Evolutionary conservation across 2,888 invertebrate species (phyloP).

Genomic region (Meghimatium bilineatum): DNA sequence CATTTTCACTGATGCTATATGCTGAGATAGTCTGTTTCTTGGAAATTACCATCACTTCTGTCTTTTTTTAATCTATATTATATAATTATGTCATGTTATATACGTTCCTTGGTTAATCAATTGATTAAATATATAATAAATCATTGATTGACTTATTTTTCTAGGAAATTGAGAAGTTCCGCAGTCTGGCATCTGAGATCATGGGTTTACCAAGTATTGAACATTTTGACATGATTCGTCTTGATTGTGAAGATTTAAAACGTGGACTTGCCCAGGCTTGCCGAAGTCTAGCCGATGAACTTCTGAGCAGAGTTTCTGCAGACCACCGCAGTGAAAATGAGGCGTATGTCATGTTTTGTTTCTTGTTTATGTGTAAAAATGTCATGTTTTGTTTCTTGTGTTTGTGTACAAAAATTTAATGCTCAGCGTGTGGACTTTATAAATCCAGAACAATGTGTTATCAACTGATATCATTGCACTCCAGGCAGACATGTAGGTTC

Average conservation of each 20-base stretch:
- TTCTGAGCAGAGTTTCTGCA: slow-evolving; percentile 74
- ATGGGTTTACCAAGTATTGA: slow-evolving; percentile 75
- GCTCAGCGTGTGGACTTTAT: too few relatives aligned
- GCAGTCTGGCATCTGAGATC: slow-evolving; percentile 73
- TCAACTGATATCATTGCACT: too few relatives aligned
- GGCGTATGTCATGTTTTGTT: slow-evolving; percentile 57
- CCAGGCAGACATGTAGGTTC: too few relatives aligned
- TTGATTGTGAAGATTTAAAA: slow-evolving; percentile 78
- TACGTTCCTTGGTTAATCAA: too few relatives aligned
- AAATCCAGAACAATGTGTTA: too few relatives aligned
- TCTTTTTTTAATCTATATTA: too few relatives aligned
- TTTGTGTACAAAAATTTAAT: too few relatives aligned
- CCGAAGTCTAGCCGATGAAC: slow-evolving; percentile 71
- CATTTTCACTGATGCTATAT: too few relatives aligned
- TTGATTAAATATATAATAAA: neutral
- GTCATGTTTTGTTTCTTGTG: neutral
- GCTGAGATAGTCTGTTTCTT: too few relatives aligned
- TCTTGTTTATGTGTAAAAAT: neutral
- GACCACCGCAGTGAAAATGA: slow-evolving; percentile 75
- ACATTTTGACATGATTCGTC: slow-evolving; percentile 76
- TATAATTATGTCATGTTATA: too few relatives aligned
- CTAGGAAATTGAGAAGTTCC: slow-evolving; percentile 76
- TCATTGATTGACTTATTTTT: slow-evolving; percentile 20
- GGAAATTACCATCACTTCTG: too few relatives aligned
- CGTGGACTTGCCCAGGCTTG: slow-evolving; percentile 75